Conservation (phyloP, 1,140 invertebrate genomes). For the Ridgeia piscesae region DNA sequence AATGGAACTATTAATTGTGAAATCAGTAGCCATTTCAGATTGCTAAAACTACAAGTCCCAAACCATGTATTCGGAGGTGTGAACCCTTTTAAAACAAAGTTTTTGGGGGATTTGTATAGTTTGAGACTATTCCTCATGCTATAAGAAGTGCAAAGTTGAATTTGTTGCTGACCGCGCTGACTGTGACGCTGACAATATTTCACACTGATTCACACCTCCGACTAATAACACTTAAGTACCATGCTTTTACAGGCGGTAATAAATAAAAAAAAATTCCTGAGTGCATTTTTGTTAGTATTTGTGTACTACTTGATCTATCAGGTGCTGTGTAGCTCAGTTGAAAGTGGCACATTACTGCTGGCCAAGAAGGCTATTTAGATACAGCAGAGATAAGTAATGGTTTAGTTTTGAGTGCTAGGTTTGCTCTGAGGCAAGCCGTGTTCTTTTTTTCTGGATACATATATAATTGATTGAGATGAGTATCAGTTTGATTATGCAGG, state of each 20-base stretch:
- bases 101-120: too few species aligned
- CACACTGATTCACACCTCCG: neutral
- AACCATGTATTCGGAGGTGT: too few species aligned
- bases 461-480: neutral
- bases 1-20: too few species aligned
- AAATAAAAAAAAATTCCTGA: neutral
- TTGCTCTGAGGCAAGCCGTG: neutral
- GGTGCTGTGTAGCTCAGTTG: neutral
- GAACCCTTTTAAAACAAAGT: too few species aligned
- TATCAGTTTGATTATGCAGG: too few species aligned
- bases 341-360: neutral
- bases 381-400: neutral
- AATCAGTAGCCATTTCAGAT: too few species aligned
- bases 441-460: neutral
- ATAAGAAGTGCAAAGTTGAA: too few species aligned
- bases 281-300: neutral
- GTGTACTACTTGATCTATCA: neutral
- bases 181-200: neutral
- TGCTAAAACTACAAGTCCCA: too few species aligned
- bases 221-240: neutral
- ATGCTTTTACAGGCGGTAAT: neutral
- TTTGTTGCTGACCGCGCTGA: too few species aligned
- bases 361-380: neutral
- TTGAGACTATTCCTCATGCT: too few species aligned
- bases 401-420: neutral